Base-by-base conservation (phyloP, 2,888 invertebrate species). In the Drosophila nigricruria region DNA sequence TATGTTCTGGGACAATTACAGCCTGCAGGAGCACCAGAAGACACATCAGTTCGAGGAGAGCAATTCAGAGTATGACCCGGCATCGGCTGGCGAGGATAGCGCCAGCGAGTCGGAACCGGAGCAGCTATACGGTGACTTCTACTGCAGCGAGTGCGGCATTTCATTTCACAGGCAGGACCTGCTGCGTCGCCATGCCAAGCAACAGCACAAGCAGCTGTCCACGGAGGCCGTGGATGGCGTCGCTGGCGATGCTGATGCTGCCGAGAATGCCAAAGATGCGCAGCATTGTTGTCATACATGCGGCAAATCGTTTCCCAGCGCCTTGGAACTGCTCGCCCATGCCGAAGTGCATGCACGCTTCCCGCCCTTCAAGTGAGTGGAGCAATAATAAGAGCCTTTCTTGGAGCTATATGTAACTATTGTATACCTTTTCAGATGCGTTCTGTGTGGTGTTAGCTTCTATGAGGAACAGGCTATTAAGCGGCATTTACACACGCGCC, bases 141-240 rank as follows among this genome's bases (percentile, higher is more conserved):
- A 93, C 69, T 97, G 97, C 88, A 95, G 95, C 73, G 95, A 96
- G 70, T 97, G 97, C 88, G 97, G 96, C 53, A 95, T 96, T 80
- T 95, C 96, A 3, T 97, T 97, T 93, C 96, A 96, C 89, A 94
- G 97, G 18, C 94, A 96, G 43, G 97, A 97, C 91, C 93, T 96
- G 81, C 93, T 97, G 64, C 94, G 95, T 61, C 93, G 96, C 14
- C 97, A 97, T 90, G 94, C 94, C 27, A 94, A 95, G 50, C 94
- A 94, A 0, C 92, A 93, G 62, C 77, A 84, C 0, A 92, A 91
- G 60, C 71, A 32, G 36, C 71, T 30, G 27, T 5, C 38, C n/a
- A 27, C 30, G 47, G 9, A 52, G 58, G n/a, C n/a, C n/a, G 27
- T 12, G 45, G 54, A 59, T 10, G 57, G n/a, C 10, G 79, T 58